These are phyloP conservation scores for Garrulus glandarius DNA, from an alignment of 2,797 vertebrate species.

Conservation along the genomic window DNA sequence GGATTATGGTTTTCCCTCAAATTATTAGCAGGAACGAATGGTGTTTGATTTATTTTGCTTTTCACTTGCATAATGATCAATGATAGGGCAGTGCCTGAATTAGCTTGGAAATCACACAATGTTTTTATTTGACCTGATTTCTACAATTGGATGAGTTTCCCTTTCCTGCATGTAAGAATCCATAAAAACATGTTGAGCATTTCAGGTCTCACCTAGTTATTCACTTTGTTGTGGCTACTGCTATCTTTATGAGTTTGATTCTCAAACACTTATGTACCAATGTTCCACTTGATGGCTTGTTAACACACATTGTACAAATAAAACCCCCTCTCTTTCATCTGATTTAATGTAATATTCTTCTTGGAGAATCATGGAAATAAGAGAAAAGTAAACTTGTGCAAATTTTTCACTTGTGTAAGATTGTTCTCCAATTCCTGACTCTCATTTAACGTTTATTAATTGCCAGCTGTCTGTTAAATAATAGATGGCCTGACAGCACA, in stretches of 20 bases:
- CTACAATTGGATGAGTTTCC: not conserved
- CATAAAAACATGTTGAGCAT: conserved; percentile 18
- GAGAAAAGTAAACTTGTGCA: not conserved
- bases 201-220: conserved; percentile 21
- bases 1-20: not conserved
- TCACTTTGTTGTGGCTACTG: conserved; percentile 25
- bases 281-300: not conserved
- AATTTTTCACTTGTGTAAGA: not conserved
- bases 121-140: conserved; percentile 5
- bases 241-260: conserved; percentile 36
- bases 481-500: not conserved
- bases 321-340: not conserved
- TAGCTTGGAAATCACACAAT: not conserved
- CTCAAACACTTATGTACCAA: not conserved
- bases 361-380: not conserved
- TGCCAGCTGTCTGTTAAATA: not conserved
- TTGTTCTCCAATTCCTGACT: not conserved
- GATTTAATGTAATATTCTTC: not conserved
- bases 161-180: conserved; percentile 21
- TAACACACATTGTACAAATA: not conserved
- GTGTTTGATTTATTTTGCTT: conserved; percentile 9
- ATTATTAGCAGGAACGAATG: conserved; percentile 16
- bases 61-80: not conserved
- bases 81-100: not conserved
- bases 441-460: not conserved